Evolutionary conservation across 2,797 vertebrate species (phyloP), one percentile per base, ranked within the genome.

Genomic region (Macrochelys suwanniensis): DNA sequence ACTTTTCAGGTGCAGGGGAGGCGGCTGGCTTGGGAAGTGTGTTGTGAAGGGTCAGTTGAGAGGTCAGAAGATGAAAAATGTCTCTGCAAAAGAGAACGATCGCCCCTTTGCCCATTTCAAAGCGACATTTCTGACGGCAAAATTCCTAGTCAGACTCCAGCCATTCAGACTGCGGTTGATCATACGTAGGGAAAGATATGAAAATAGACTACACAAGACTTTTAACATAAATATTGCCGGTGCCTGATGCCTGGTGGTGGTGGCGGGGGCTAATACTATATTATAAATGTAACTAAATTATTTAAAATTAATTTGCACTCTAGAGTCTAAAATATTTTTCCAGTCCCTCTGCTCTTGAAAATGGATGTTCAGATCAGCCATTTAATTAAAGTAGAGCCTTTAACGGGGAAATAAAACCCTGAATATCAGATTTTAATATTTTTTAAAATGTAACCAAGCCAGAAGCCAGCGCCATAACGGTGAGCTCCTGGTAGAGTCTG

Each of bases 251-350:
- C 13, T 80, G 12, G 28, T 37, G 5, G 19, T 3, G 42, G n/a
- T 6, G 0, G 0, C 1, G 5, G 19, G 53, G 31, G 17, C 37
- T 28, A 26, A 1, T 74, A 6, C 94, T 81, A 50, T 93, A 88
- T 80, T 80, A 71, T 94, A 96, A 96, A 95, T 61, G 76, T 86
- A 95, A 90, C 95, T 97, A 89, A 95, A 94, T 97, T 96, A 95
- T 96, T 96, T 95, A 95, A 96, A 97, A 96, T 96, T 92, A 96
- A 97, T 97, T 97, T 97, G 92, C 94, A 19, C 94, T 96, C 95
- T 86, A 93, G 92, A 93, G 95, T 95, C 89, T 80, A 89, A 95
- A 96, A 96, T 86, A 61, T 91, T 97, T 96, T 92, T 95, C 97
- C 94, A 95, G 90, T 94, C 95, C 94, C 94, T 78, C 94, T 84